Evolutionary conservation across 2,797 vertebrate genomes (phyloP).

Genomic region (Halcyon chelicuti): DNA sequence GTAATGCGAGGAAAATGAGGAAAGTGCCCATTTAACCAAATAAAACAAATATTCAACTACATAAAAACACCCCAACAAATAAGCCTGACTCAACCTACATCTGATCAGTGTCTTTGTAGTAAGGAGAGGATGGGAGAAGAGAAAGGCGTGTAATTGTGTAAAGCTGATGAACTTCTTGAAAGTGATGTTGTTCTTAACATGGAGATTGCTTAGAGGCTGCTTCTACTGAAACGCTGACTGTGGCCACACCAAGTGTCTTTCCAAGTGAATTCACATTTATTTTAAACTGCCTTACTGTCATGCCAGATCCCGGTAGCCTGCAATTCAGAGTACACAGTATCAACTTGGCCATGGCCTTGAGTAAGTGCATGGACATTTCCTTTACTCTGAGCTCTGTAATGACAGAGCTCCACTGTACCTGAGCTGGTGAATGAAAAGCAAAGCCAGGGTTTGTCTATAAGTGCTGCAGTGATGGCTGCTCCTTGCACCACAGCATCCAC

Average conservation of each 20-base stretch:
- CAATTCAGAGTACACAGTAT: background rate
- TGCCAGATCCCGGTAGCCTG: rapidly evolving
- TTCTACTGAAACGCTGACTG: background rate
- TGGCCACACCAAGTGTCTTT: background rate
- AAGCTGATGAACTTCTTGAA: background rate
- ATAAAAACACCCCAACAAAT: rapidly evolving
- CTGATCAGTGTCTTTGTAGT: background rate
- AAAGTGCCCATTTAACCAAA: background rate
- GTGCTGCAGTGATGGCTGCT: background rate
- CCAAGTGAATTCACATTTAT: background rate
- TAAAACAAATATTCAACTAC: background rate
- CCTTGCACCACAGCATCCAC: background rate
- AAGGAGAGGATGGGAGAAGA: background rate
- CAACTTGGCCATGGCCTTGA: background rate
- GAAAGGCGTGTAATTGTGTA: background rate
- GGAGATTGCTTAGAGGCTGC: background rate
- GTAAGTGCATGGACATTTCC: background rate
- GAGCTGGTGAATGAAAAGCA: background rate
- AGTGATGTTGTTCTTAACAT: background rate
- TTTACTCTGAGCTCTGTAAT: background rate
- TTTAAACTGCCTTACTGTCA: background rate
- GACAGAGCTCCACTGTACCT: background rate
- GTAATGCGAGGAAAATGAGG: background rate
- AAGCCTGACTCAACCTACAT: background rate
- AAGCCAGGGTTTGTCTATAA: background rate